A percentile compares a stretch with the other conserved stretches of the same genome.
phyloP scores from a whole-genome alignment of 2,888 invertebrate species.

The Candidula unifasciata region DNA sequence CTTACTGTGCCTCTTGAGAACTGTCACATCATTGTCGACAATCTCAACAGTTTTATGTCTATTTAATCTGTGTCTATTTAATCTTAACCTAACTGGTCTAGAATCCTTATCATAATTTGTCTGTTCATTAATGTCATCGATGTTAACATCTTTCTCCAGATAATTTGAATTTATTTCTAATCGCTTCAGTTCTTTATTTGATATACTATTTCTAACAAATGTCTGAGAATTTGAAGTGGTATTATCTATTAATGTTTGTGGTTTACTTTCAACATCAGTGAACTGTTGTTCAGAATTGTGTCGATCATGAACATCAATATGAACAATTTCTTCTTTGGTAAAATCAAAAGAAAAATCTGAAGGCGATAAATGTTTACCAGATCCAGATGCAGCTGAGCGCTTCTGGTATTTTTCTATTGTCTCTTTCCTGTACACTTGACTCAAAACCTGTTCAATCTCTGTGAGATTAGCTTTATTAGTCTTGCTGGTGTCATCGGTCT shows the following conservation, averaged over 20 bases:
- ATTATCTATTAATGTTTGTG: not conserved
- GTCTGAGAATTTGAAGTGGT: not conserved
- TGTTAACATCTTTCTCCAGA: not conserved
- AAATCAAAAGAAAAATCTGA: not conserved
- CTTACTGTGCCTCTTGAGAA: not conserved
- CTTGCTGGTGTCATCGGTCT: slow-evolving; percentile 8
- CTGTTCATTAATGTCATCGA: not conserved
- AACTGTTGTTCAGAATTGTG: not conserved
- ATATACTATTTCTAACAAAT: not conserved
- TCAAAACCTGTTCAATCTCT: slow-evolving; percentile 36
- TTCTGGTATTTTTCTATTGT: slow-evolving; percentile 44
- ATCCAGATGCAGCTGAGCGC: not conserved
- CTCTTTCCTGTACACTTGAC: slow-evolving; percentile 48
- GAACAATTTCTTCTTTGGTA: not conserved
- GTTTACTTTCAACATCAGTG: not conserved
- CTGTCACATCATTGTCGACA: not conserved
- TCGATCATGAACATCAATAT: not conserved
- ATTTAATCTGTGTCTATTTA: not conserved
- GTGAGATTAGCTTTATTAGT: not conserved
- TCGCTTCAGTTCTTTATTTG: not conserved
- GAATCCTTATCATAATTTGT: not conserved
- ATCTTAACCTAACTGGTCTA: not conserved
- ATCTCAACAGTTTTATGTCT: not conserved
- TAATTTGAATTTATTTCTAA: not conserved
- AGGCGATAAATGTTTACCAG: not conserved